These are phyloP conservation scores for Achatina immaculata DNA, from an alignment of 1,140 invertebrate species.

Conservation along the genomic window DNA sequence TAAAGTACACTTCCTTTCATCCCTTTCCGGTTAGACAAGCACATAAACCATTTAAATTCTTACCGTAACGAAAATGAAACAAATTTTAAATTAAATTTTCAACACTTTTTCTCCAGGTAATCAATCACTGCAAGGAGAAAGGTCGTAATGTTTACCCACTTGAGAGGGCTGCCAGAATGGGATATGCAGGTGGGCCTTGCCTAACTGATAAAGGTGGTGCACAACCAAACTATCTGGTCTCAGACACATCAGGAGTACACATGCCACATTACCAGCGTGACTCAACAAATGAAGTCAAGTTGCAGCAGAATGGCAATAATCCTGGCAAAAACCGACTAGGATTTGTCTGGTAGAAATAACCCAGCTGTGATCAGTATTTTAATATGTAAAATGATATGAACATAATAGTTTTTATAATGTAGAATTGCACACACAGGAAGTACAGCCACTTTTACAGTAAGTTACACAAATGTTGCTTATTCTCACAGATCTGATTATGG, in stretches of 20 bases:
- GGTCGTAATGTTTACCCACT: constrained; percentile 69
- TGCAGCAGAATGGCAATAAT: constrained; percentile 59
- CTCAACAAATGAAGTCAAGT: constrained; percentile 64
- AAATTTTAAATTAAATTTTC: too few relatives aligned
- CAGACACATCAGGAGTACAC: constrained; percentile 64
- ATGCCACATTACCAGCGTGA: constrained; percentile 65
- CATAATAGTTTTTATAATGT: too few relatives aligned
- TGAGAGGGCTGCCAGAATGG: constrained; percentile 61
- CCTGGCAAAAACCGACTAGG: constrained; percentile 64
- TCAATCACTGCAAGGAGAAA: constrained; percentile 67
- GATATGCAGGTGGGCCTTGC: constrained; percentile 63
- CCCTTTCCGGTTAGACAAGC: too few relatives aligned
- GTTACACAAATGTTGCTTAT: too few relatives aligned
- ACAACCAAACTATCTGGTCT: constrained; percentile 67
- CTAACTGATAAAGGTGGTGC: constrained; percentile 68
- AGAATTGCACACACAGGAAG: too few relatives aligned
- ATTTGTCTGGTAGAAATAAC: constrained; percentile 65
- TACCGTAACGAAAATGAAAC: too few relatives aligned
- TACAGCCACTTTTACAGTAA: too few relatives aligned
- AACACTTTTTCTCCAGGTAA: constrained; percentile 57
- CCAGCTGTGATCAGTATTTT: not conserved
- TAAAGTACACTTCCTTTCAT: too few relatives aligned
- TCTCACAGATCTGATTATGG: too few relatives aligned
- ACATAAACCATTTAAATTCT: too few relatives aligned
- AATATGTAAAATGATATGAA: not conserved